Percentiles rank a stretch among this genome's conserved stretches.
Conservation (phyloP, 2,113 vertebrate species). For the Candoia aspera region DNA sequence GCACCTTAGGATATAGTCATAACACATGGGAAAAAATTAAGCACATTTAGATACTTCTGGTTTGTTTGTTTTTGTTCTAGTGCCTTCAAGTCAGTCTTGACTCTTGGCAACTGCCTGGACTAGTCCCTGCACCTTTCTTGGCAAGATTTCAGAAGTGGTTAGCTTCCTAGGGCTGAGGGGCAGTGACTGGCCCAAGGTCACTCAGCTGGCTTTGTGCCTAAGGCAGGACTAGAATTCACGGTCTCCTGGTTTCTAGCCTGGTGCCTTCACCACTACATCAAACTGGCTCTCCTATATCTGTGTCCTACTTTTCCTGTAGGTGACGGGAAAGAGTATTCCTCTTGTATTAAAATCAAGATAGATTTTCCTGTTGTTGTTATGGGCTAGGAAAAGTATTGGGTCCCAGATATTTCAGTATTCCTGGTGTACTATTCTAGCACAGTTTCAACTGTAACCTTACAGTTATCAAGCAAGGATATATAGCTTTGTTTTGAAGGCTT, state of each 20-base stretch:
- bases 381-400: background rate
- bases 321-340: background rate
- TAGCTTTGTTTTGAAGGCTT: background rate
- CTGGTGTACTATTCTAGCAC: background rate
- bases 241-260: background rate
- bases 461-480: background rate
- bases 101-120: background rate
- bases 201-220: background rate
- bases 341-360: background rate
- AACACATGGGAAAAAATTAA: background rate
- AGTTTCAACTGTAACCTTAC: background rate
- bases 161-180: background rate
- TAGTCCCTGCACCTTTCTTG: background rate
- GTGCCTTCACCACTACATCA: background rate
- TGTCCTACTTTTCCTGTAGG: background rate
- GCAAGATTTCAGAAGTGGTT: background rate
- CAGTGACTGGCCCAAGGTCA: background rate
- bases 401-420: background rate
- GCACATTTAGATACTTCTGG: background rate
- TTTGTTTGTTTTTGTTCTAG: background rate
- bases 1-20: no score
- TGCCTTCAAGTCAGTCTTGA: background rate
- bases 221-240: background rate
- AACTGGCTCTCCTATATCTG: background rate
- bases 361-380: background rate